These are phyloP conservation scores for Mareca strepera DNA, from an alignment of 2,797 vertebrate species.

Conservation along the genomic window DNA sequence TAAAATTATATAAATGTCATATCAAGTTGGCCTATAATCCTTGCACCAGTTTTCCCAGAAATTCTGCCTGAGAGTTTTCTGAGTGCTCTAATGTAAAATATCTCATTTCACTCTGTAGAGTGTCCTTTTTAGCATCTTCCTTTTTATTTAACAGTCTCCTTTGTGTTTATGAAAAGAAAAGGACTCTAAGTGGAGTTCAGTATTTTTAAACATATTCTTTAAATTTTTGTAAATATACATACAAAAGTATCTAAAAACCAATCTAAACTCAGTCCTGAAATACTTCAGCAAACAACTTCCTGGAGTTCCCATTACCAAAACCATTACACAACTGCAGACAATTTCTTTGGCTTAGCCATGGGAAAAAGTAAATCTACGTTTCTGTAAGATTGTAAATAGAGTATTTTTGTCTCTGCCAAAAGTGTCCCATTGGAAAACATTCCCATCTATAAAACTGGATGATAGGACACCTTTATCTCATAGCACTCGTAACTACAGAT, in stretches of 20 bases:
- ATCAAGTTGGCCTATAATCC: not conserved
- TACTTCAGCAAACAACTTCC: not conserved
- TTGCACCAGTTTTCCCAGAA: not conserved
- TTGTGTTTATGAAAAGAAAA: not conserved
- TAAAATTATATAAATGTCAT: not conserved
- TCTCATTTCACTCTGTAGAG: not conserved
- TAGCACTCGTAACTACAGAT: not conserved
- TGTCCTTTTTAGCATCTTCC: not conserved
- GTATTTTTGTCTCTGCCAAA: not conserved
- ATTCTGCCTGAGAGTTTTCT: not conserved
- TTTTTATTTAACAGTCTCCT: not conserved
- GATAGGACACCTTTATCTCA: not conserved
- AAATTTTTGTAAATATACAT: not conserved
- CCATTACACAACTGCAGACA: not conserved
- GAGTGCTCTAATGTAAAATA: not conserved
- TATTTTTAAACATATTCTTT: not conserved
- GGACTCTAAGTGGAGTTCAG: not conserved
- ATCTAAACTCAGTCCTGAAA: not conserved
- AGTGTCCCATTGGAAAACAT: not conserved
- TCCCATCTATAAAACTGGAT: not conserved
- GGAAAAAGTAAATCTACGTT: not conserved
- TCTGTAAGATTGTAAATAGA: not conserved
- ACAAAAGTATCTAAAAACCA: not conserved
- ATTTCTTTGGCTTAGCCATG: not conserved
- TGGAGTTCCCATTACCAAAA: not conserved